Percentiles rank a stretch among this genome's conserved stretches.
Conservation (phyloP, 2,113 vertebrate genomes). For the Tricholaema leucomelas region DNA sequence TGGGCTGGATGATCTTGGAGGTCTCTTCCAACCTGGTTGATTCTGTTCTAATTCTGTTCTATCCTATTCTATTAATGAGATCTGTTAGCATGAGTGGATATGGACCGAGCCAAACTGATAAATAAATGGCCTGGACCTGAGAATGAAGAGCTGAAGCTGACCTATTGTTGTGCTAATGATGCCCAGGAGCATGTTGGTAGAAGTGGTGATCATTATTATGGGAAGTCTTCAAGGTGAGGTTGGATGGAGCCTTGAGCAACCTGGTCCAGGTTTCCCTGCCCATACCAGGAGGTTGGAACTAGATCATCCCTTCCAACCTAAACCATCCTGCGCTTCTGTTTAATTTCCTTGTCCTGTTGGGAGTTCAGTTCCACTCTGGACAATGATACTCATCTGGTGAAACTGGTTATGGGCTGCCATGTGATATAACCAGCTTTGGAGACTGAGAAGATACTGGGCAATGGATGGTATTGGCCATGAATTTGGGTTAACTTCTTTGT, state of each 20-base stretch:
- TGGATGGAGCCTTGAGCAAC: too few species aligned
- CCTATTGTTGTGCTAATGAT: neutral
- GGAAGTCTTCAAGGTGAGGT: neutral
- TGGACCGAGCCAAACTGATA: neutral
- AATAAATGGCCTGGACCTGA: neutral
- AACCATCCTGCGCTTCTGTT: neutral
- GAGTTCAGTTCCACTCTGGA: neutral
- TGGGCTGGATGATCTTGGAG: too few species aligned
- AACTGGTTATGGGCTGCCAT: neutral
- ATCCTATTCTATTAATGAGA: too few species aligned
- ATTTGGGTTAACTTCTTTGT: neutral
- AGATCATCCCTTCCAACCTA: too few species aligned
- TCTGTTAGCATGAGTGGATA: neutral
- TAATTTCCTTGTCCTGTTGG: neutral
- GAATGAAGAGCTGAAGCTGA: neutral
- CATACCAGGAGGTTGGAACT: too few species aligned
- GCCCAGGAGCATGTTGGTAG: neutral
- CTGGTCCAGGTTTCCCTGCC: too few species aligned
- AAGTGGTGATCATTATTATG: neutral
- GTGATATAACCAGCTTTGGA: neutral
- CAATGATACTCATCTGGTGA: neutral
- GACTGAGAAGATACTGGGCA: neutral
- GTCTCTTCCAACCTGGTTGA: too few species aligned
- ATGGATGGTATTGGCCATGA: neutral
- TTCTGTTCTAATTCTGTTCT: too few species aligned